Percentiles rank a stretch among this genome's conserved stretches.
phyloP scores from a whole-genome alignment of 2,888 invertebrate species.

The Hylaea fasciaria region DNA sequence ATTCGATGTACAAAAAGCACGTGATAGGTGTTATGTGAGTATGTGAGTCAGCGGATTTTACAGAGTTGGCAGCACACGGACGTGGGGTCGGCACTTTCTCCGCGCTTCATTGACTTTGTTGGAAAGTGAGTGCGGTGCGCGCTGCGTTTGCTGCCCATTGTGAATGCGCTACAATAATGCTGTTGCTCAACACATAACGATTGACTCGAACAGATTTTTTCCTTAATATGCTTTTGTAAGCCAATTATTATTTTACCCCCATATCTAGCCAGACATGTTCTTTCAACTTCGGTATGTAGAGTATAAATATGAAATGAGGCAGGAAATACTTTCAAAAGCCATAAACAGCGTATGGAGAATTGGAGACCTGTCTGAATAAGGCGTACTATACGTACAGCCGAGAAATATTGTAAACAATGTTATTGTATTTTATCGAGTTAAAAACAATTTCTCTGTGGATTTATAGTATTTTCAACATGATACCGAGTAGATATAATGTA shows the following conservation, averaged over 20 bases:
- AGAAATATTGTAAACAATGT: too few species aligned
- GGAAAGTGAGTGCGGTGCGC: slow-evolving; percentile 78
- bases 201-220: slow-evolving; percentile 17
- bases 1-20: slow-evolving; percentile 23
- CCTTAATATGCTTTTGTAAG: neutral
- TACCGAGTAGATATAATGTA: too few species aligned
- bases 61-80: slow-evolving; percentile 70
- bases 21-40: slow-evolving; percentile 45
- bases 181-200: slow-evolving; percentile 50
- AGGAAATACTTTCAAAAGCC: slow-evolving; percentile 2
- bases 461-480: too few species aligned
- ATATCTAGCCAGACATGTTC: neutral
- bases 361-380: too few species aligned
- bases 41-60: slow-evolving; percentile 78
- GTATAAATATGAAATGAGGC: too few species aligned
- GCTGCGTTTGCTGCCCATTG: slow-evolving; percentile 55
- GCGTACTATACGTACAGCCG: too few species aligned
- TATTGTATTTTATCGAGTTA: too few species aligned
- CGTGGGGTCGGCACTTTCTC: slow-evolving; percentile 82
- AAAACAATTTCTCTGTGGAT: too few species aligned
- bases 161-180: slow-evolving; percentile 49
- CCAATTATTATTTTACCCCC: neutral
- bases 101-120: slow-evolving; percentile 82
- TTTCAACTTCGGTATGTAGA: slow-evolving; percentile 8
- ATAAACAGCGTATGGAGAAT: too few species aligned